phyloP scores from a whole-genome alignment of 1,140 invertebrate species.

The Ceratina australensis region DNA sequence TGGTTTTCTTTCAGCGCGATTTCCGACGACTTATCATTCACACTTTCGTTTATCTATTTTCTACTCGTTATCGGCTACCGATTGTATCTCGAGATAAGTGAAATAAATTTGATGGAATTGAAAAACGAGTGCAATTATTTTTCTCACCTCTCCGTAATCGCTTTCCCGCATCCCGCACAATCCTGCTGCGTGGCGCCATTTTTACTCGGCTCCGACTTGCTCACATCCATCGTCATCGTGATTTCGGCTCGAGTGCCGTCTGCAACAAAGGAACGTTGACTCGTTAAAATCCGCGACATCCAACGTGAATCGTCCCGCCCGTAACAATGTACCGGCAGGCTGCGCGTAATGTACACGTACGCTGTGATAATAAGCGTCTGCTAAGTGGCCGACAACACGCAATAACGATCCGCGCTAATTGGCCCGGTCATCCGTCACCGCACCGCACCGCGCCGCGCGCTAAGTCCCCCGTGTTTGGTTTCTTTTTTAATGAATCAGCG shows the following conservation, averaged over 20 bases:
- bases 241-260: slow-evolving; percentile 75
- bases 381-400: slow-evolving; percentile 60
- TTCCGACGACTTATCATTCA: not conserved
- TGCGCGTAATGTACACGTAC: slow-evolving; percentile 38
- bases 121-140: not conserved
- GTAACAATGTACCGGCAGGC: slow-evolving; percentile 26
- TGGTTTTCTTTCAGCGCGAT: slow-evolving; percentile 14
- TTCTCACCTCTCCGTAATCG: slow-evolving; percentile 88
- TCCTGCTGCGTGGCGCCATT: slow-evolving; percentile 84
- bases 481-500: not conserved
- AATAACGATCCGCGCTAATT: slow-evolving; percentile 64
- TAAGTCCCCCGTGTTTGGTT: slow-evolving; percentile 11
- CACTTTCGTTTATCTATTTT: not conserved
- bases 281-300: slow-evolving; percentile 23
- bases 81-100: no score
- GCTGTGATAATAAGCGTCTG: slow-evolving; percentile 52
- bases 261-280: slow-evolving; percentile 64
- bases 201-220: slow-evolving; percentile 83
- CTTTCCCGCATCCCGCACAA: slow-evolving; percentile 92
- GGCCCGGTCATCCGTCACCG: slow-evolving; percentile 46
- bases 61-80: not conserved
- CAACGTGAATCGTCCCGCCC: slow-evolving; percentile 19
- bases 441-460: not conserved
- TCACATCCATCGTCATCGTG: slow-evolving; percentile 88
- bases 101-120: no score